phyloP scores from a whole-genome alignment of 1,140 invertebrate genomes.

The Scaptodrosophila lebanonensis region DNA sequence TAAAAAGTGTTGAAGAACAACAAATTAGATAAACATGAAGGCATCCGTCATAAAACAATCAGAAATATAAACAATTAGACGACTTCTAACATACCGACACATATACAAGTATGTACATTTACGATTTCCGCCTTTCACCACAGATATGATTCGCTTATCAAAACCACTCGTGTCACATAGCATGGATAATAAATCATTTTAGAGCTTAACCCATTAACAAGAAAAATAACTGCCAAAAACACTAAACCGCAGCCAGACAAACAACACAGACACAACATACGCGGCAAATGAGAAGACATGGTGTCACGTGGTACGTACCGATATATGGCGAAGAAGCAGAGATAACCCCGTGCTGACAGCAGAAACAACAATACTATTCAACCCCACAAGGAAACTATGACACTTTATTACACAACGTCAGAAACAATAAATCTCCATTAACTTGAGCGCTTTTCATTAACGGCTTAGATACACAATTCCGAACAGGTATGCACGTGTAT shows the following conservation, averaged over 20 bases:
- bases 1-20: too few relatives aligned
- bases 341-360: slow-evolving; percentile 10
- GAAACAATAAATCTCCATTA: slow-evolving; percentile 70
- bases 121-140: too few relatives aligned
- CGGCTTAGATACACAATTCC: slow-evolving; percentile 42
- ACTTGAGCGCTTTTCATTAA: slow-evolving; percentile 67
- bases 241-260: neutral
- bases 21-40: too few relatives aligned
- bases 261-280: neutral
- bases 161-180: too few relatives aligned
- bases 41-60: too few relatives aligned
- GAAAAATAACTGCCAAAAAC: too few relatives aligned
- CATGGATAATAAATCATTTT: too few relatives aligned
- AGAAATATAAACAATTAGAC: too few relatives aligned
- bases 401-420: slow-evolving; percentile 34
- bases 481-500: slow-evolving; percentile 14
- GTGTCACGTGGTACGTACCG: slow-evolving; percentile 15
- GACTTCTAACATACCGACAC: too few relatives aligned
- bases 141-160: too few relatives aligned
- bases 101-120: too few relatives aligned
- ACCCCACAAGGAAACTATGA: neutral
- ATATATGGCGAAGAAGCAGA: slow-evolving; percentile 15
- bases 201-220: too few relatives aligned
- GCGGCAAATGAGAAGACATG: slow-evolving; percentile 2
- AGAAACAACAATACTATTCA: neutral